Percentiles rank a stretch among this genome's conserved stretches.
Conservation (phyloP, 2,797 vertebrate genomes). For the Sebastes hopkinsi region DNA sequence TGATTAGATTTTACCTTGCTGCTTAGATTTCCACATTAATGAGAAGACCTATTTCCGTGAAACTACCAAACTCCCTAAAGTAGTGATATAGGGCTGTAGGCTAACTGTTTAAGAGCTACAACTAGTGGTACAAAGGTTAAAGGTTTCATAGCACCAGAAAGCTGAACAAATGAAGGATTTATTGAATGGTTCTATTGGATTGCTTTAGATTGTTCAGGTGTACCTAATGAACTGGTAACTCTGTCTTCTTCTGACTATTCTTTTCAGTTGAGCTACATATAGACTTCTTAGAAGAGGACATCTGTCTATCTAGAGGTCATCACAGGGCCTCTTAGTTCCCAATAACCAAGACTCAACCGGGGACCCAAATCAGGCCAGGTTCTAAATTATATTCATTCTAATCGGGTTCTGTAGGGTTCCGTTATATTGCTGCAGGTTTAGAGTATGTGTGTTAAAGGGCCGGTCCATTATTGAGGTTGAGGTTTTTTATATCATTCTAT, state of each 20-base stretch:
- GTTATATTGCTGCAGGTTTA: not conserved
- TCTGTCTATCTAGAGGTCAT: not conserved
- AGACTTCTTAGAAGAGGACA: not conserved
- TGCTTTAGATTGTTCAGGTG: not conserved
- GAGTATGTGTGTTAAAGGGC: no score
- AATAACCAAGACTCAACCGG: not conserved
- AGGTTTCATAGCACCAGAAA: not conserved
- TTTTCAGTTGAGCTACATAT: not conserved
- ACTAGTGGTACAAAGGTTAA: not conserved
- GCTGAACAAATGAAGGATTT: not conserved
- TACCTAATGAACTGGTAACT: not conserved
- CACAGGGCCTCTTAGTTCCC: not conserved
- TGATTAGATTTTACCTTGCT: constrained; percentile 11
- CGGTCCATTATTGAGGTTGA: no score
- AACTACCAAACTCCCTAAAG: not conserved
- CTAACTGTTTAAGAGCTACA: not conserved
- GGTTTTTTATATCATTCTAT: no score
- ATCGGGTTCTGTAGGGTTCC: no score
- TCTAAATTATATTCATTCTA: not conserved
- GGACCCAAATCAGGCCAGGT: not conserved
- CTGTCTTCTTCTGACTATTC: not conserved
- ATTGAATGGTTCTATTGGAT: not conserved
- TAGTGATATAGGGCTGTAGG: not conserved
- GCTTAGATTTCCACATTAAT: constrained; percentile 11
- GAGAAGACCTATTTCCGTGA: not conserved